Base-by-base conservation (phyloP, 2,797 vertebrate genomes). In the Melanotaenia boesemani region DNA sequence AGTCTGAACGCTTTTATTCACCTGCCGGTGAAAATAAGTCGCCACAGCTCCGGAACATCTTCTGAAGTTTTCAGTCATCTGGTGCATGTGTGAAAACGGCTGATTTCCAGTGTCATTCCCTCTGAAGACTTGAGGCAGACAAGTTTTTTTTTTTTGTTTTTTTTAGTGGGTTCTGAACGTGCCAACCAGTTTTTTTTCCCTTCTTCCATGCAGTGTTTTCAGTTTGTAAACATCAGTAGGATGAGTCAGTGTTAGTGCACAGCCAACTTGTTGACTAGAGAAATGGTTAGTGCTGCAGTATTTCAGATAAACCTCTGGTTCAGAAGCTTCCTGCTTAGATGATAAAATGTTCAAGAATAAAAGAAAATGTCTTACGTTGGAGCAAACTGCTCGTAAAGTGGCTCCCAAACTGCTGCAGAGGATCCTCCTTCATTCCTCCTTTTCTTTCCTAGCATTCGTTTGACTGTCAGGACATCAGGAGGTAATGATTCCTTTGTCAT, bases 151-250 rank as follows among this genome's bases (percentile, higher is more conserved):
- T 48, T 2, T 0, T 44, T 0, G 15, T 59, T 60, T 34, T 61
- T 62, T 18, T 9, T 5, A 48, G 20, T 77, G 75, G 77, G 81
- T 83, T 88, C 80, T 82, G 60, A 80, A 87, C 67, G 24, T 79
- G 88, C 90, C 86, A 87, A 90, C 71, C 75, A 76, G 76, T 70
- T 71, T 68, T 26, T 74, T 57, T 44, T 58, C 58, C 74, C 78
- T 86, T 77, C 63, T 1, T 54, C 59, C 54, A 30, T 28, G 69
- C 78, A 80, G 86, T 71, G 73, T 86, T 82, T 75, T 64, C 28
- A 82, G 71, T 77, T 79, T 0, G 26, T 81, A 76, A 75, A 72
- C 59, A 3, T 57, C 39, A 68, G 73, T 72, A 85, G 84, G 67
- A 79, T 67, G 79, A 37, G 6, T 34, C 78, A 57, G 68, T 74